phyloP scores from a whole-genome alignment of 2,113 vertebrate species.

The Anolis carolinensis region DNA sequence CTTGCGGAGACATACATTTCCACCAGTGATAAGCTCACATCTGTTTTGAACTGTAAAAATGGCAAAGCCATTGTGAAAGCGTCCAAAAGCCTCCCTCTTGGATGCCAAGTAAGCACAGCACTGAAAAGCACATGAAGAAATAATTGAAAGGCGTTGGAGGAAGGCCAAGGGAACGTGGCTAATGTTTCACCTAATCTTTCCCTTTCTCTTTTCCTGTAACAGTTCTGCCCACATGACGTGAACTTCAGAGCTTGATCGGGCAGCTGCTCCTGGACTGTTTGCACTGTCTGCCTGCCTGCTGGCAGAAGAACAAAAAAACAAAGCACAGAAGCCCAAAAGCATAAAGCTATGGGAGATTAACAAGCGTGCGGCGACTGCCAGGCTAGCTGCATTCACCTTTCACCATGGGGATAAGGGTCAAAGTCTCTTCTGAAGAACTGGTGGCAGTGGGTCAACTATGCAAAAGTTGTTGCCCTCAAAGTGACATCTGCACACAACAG shows the following conservation, averaged over 20 bases:
- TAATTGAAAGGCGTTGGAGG: slow-evolving; percentile 75
- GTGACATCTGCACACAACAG: accelerated
- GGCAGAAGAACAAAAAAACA: slow-evolving; percentile 47
- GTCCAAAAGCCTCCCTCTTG: slow-evolving; percentile 58
- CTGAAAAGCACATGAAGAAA: slow-evolving; percentile 76
- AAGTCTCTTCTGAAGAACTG: not conserved
- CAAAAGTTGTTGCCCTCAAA: accelerated
- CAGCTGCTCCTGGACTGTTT: slow-evolving; percentile 61
- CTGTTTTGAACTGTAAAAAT: slow-evolving; percentile 68
- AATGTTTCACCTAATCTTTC: slow-evolving; percentile 79
- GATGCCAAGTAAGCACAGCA: slow-evolving; percentile 70
- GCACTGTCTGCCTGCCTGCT: slow-evolving; percentile 50
- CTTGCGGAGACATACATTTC: slow-evolving; percentile 63
- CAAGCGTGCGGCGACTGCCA: accelerated
- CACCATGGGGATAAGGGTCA: accelerated
- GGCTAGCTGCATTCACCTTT: accelerated
- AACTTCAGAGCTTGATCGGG: slow-evolving; percentile 37
- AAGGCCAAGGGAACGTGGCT: slow-evolving; percentile 70
- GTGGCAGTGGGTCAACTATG: accelerated
- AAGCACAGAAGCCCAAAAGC: slow-evolving; percentile 33
- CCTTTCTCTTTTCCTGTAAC: slow-evolving; percentile 22
- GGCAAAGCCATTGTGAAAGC: slow-evolving; percentile 75
- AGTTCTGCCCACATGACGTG: slow-evolving; percentile 44
- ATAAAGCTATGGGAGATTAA: slow-evolving; percentile 7
- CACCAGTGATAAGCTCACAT: slow-evolving; percentile 67